Percentiles rank a stretch among this genome's conserved stretches.
Evolutionary conservation across 2,113 vertebrate species (phyloP).

Genomic region (Anthoscopus minutus): DNA sequence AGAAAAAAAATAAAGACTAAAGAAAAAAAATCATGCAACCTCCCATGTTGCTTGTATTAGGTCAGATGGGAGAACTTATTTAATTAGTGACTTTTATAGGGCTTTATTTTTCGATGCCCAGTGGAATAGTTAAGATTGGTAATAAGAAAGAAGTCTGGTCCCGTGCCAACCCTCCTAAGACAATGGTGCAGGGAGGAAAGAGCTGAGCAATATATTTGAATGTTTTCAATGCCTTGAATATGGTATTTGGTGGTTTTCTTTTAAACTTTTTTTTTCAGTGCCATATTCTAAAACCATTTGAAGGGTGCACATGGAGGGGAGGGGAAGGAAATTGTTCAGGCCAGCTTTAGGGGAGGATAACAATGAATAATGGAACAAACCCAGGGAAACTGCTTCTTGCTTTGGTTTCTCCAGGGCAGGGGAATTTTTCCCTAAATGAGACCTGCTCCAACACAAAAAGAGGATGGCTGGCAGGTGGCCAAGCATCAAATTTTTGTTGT

Average conservation of each 20-base stretch:
- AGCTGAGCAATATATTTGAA: conserved; percentile 37
- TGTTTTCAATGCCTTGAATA: conserved; percentile 41
- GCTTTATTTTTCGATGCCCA: conserved; percentile 55
- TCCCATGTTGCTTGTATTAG: conserved; percentile 49
- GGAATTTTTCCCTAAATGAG: not conserved
- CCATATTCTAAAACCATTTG: conserved; percentile 16
- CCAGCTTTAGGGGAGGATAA: not conserved
- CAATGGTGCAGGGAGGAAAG: conserved; percentile 23
- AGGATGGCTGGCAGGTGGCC: not conserved
- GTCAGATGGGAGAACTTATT: conserved; percentile 63
- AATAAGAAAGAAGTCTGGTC: conserved; percentile 59
- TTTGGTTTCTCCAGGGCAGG: not conserved
- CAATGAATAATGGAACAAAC: conserved; percentile 35
- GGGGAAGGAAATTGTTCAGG: conserved; percentile 45
- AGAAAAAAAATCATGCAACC: not conserved
- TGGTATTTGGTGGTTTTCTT: not conserved
- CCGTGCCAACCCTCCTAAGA: conserved; percentile 7
- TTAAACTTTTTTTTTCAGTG: conserved; percentile 3
- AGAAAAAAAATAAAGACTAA: not conserved
- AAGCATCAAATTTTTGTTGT: not conserved
- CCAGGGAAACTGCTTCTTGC: not conserved
- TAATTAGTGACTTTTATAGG: conserved; percentile 63
- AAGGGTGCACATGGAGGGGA: not conserved
- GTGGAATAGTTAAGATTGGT: conserved; percentile 51
- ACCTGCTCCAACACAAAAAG: not conserved